A percentile compares a stretch with the other conserved stretches of the same genome.
Evolutionary conservation across 53 echinoderm and acorn worm genomes (phyloP).

Genomic region (Astropecten irregularis): DNA sequence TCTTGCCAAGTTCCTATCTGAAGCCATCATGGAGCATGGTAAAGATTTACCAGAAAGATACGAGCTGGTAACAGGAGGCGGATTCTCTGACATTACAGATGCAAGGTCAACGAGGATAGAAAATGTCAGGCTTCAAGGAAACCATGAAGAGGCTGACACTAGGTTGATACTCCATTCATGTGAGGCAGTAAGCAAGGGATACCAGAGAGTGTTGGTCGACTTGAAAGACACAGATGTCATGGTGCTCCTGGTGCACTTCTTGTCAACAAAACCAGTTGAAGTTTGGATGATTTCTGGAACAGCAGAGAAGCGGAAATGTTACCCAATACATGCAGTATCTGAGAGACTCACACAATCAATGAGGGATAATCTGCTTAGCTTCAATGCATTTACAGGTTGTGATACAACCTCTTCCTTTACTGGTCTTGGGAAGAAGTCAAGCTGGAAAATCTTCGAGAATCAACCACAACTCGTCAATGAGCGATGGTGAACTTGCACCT

Average conservation of each 20-base stretch:
- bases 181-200: background rate
- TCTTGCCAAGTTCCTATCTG: conserved; percentile 14
- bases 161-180: no score
- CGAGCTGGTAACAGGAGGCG: conserved; percentile 13
- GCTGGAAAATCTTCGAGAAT: background rate
- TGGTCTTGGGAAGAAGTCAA: no score
- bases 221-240: background rate
- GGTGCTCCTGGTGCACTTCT: no score
- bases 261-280: no score
- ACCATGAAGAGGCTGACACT: conserved; percentile 63
- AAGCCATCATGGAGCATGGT: background rate
- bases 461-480: background rate
- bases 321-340: no score
- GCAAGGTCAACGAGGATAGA: conserved; percentile 7
- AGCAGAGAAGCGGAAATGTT: no score
- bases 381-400: background rate
- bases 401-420: background rate
- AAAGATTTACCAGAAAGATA: background rate
- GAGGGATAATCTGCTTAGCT: no score
- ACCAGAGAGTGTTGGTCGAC: background rate
- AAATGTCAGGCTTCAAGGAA: background rate
- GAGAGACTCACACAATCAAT: no score
- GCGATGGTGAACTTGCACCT: background rate
- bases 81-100: background rate
- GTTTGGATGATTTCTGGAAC: no score